Base-by-base conservation (phyloP, 2,888 invertebrate genomes). In the Hirtodrosophila cameraria region DNA sequence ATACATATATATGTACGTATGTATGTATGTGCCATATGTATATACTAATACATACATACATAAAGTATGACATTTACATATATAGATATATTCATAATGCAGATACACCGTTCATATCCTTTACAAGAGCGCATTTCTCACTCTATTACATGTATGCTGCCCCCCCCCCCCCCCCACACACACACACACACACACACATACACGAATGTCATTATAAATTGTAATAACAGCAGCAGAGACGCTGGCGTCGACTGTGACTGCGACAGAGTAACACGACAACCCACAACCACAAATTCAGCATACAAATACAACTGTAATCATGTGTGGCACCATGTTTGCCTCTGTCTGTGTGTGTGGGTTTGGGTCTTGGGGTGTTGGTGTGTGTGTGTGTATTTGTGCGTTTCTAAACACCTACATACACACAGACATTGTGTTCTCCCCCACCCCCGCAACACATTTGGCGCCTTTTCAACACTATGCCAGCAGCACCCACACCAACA, bases 191-290 rank as follows among this genome's bases (percentile, higher is more conserved):
- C 42, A 31, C 20, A 43, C 43, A 52, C 33, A 42, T 45, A 38
- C 50, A 72, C 85, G 79, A 82, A 86, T 86, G 88, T 88, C 88
- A 86, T 86, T 86, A 86, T 86, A 86, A 86, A 86, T 86, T 86
- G 88, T 88, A 87, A 86, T 88, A 88, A 86, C 82, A 84, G 72
- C 59, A 65, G 70, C 83, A 76, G 69, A 55, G 74, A 71, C 69
- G 87, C 65, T 58, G 31, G 30, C 76, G 72, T 38, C 38, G 62
- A 60, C 79, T 58, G 68, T 73, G 72, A 30, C 79, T 58, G 68
- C 75, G 72, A 30, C 35, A 39, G 36, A 41, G 52, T 50, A 60
- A 39, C 38, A 57, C 41, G 55, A 48, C 39, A 63, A 59, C 28
- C 57, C 57, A 62, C 85, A 75, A 83, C 87, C 82, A 84, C 87